phyloP scores from a whole-genome alignment of 2,797 vertebrate genomes.

The Ambastaia sidthimunki region DNA sequence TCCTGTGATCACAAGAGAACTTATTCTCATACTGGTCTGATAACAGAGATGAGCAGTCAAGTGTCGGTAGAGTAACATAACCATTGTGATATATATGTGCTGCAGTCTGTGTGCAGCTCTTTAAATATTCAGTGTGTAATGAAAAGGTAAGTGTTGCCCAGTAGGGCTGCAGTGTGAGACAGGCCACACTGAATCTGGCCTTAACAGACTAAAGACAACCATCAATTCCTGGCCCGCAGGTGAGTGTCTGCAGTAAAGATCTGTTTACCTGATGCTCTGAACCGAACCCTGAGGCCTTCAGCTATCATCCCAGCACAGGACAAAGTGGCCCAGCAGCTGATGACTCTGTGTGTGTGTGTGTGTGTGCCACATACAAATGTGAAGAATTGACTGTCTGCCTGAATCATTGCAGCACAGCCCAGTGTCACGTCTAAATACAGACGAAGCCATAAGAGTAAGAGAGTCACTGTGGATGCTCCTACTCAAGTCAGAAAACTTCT shows the following conservation, averaged over 20 bases:
- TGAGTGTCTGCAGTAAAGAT: conserved; percentile 43
- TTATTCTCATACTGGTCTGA: too few species aligned
- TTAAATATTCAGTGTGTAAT: conserved; percentile 61
- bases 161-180: conserved; percentile 41
- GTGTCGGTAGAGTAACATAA: conserved; percentile 26
- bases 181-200: conserved; percentile 39
- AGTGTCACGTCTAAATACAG: too few species aligned
- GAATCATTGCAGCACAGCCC: too few species aligned
- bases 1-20: too few species aligned
- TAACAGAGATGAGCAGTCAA: background rate
- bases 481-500: too few species aligned
- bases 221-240: conserved; percentile 11
- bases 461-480: too few species aligned
- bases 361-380: background rate
- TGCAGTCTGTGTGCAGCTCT: conserved; percentile 18
- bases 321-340: conserved; percentile 20
- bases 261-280: conserved; percentile 43
- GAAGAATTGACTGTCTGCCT: too few species aligned
- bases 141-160: conserved; percentile 48
- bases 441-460: too few species aligned
- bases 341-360: conserved; percentile 22
- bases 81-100: background rate
- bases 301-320: conserved; percentile 26
- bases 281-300: conserved; percentile 21
- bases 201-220: conserved; percentile 29